A percentile compares a stretch with the other conserved stretches of the same genome.
Evolutionary conservation across 2,113 vertebrate genomes (phyloP).

Genomic region (Gallinago jamesoni): DNA sequence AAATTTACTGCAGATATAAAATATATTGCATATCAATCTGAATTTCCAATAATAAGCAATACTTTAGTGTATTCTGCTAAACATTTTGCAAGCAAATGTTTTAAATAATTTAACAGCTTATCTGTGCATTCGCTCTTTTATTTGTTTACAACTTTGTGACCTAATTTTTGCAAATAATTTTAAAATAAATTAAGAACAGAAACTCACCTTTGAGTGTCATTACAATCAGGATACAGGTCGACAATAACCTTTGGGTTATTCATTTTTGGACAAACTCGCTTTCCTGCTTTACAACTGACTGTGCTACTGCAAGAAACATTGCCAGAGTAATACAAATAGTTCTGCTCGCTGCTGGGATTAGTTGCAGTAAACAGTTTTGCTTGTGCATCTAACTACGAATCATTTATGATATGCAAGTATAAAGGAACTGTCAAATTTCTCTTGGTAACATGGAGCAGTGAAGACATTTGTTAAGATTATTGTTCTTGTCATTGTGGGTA

Average conservation of each 20-base stretch:
- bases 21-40: not conserved
- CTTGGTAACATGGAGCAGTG: not conserved
- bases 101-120: not conserved
- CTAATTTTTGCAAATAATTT: not conserved
- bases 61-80: not conserved
- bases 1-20: not conserved
- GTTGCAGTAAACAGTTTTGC: constrained; percentile 7
- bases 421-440: not conserved
- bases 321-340: not conserved
- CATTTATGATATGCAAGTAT: not conserved
- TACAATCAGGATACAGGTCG: not conserved
- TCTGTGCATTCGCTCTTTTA: not conserved
- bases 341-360: not conserved
- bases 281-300: not conserved
- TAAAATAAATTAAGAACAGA: not conserved
- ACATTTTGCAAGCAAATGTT: not conserved
- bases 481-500: not conserved
- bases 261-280: not conserved
- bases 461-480: not conserved
- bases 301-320: not conserved
- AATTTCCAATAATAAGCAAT: not conserved
- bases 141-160: not conserved
- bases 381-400: not conserved
- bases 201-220: not conserved
- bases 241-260: not conserved